These are phyloP conservation scores for Loripinus fragilis DNA, from an alignment of 2,888 invertebrate species.

Conservation along the genomic window DNA sequence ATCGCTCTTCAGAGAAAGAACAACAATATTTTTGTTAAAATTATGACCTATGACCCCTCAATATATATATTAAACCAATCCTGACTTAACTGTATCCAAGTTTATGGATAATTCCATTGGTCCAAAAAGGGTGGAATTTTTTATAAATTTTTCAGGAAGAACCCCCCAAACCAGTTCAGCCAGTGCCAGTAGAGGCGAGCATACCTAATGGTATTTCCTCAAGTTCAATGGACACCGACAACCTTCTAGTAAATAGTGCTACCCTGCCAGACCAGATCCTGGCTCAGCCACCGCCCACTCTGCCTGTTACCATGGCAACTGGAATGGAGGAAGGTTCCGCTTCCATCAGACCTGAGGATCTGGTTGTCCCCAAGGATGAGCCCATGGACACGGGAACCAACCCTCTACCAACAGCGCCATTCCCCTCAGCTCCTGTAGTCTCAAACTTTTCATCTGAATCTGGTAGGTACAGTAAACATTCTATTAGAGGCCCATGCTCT, in stretches of 20 bases:
- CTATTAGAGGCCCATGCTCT: too few species aligned
- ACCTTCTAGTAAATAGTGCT: constrained; percentile 41
- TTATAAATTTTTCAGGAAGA: constrained; percentile 1
- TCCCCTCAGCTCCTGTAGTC: constrained; percentile 1
- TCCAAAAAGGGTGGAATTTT: too few species aligned
- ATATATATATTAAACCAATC: too few species aligned
- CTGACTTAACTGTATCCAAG: too few species aligned
- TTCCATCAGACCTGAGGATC: constrained; percentile 52
- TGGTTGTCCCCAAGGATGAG: constrained; percentile 65
- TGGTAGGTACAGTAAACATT: constrained; percentile 14
- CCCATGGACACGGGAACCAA: constrained; percentile 56
- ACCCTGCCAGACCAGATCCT: constrained; percentile 58
- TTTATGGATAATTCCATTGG: too few species aligned
- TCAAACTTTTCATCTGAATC: constrained; percentile 14
- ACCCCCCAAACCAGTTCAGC: neutral
- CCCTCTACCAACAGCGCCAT: neutral
- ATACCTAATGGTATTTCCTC: neutral
- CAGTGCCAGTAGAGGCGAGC: neutral
- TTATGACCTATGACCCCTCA: too few species aligned
- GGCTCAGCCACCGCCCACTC: constrained; percentile 35
- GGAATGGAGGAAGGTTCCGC: constrained; percentile 27
- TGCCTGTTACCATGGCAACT: constrained; percentile 23
- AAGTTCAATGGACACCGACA: constrained; percentile 12
- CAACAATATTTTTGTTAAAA: too few species aligned
- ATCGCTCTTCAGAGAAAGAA: too few species aligned